phyloP scores from a whole-genome alignment of 1,140 invertebrate species.

The Antheraea mylitta region DNA sequence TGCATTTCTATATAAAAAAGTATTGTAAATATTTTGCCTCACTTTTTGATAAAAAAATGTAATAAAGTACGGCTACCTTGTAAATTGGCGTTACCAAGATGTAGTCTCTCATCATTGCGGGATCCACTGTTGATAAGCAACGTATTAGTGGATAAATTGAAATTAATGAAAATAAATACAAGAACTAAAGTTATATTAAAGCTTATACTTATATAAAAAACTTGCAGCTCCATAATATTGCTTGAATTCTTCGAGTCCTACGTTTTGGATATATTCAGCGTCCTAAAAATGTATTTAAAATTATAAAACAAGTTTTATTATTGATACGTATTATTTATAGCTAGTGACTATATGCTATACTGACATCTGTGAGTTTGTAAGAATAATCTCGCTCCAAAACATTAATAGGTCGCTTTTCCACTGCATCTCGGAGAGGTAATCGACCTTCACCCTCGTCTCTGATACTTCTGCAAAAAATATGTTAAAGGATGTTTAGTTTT shows the following conservation, averaged over 20 bases:
- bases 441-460: conserved; percentile 57
- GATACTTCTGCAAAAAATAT: conserved; percentile 20
- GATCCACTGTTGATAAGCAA: conserved; percentile 38
- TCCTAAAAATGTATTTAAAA: conserved; percentile 38
- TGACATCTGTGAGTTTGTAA: conserved; percentile 30
- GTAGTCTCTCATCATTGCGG: conserved; percentile 53
- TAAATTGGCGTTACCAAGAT: conserved; percentile 65
- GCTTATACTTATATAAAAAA: conserved; percentile 58
- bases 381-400: conserved; percentile 43
- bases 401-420: conserved; percentile 81
- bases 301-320: neutral
- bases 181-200: neutral
- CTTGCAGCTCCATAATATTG: conserved; percentile 67
- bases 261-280: conserved; percentile 30
- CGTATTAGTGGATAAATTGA: neutral
- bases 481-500: neutral
- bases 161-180: conserved; percentile 2
- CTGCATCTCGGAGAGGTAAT: conserved; percentile 82
- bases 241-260: conserved; percentile 34
- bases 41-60: neutral
- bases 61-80: conserved; percentile 41
- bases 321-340: neutral
- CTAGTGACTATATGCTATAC: neutral
- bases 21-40: neutral
- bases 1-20: conserved; percentile 52